phyloP scores from a whole-genome alignment of 2,888 invertebrate species.

The Diadegma fenestrale region DNA sequence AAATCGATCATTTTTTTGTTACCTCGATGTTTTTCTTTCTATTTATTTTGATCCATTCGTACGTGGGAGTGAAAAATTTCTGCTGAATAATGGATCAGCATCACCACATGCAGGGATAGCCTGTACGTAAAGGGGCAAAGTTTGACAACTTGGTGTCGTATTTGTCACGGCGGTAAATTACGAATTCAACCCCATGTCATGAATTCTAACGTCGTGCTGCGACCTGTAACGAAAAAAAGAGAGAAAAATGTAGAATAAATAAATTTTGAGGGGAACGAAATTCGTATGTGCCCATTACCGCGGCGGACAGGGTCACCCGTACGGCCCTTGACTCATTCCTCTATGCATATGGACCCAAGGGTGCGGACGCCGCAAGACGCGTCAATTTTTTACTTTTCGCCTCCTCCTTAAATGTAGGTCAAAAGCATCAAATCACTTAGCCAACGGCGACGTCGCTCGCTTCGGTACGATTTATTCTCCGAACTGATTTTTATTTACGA shows the following conservation, averaged over 20 bases:
- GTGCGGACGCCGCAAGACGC: neutral
- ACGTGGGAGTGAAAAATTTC: neutral
- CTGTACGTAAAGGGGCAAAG: slow-evolving; percentile 9
- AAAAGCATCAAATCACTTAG: neutral
- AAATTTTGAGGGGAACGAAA: neutral
- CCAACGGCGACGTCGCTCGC: neutral
- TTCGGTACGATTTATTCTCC: neutral
- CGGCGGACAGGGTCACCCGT: slow-evolving; percentile 5
- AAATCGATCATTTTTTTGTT: neutral
- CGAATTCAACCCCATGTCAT: slow-evolving; percentile 54
- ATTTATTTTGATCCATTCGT: neutral
- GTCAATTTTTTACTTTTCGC: neutral
- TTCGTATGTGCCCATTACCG: neutral
- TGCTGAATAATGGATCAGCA: neutral
- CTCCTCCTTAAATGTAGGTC: neutral
- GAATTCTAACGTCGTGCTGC: slow-evolving; percentile 41
- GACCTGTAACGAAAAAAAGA: slow-evolving; percentile 37
- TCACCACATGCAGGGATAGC: neutral
- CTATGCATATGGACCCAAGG: slow-evolving; percentile 9
- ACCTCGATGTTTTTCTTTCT: neutral
- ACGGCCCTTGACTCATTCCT: slow-evolving; percentile 8
- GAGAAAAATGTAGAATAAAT: neutral
- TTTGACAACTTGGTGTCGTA: slow-evolving; percentile 34
- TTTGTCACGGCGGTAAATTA: slow-evolving; percentile 51
- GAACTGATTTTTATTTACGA: neutral